Percentiles rank a stretch among this genome's conserved stretches.
Evolutionary conservation across 2,113 vertebrate species (phyloP).

Genomic region (Vanacampus margaritifer): DNA sequence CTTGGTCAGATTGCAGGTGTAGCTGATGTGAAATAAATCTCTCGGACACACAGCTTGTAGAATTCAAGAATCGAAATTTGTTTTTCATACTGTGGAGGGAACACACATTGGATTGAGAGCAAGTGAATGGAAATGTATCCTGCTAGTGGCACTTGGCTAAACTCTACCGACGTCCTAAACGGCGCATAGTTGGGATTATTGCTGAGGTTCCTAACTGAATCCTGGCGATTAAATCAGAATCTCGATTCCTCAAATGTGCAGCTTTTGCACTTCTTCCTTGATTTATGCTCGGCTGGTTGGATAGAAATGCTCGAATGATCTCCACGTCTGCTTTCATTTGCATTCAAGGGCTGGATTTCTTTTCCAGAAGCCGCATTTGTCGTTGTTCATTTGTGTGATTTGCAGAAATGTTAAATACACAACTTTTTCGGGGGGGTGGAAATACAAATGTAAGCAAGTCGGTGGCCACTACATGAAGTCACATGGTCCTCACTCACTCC

Average conservation of each 20-base stretch:
- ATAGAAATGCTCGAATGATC: neutral
- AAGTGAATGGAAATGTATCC: slow-evolving; percentile 1
- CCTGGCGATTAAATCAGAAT: neutral
- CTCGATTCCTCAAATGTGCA: slow-evolving; percentile 3
- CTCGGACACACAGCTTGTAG: neutral
- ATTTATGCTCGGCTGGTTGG: slow-evolving; percentile 1
- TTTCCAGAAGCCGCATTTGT: slow-evolving; percentile 10
- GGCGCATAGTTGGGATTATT: neutral
- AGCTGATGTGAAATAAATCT: neutral
- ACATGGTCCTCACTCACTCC: slow-evolving; percentile 4
- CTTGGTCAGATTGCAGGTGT: neutral
- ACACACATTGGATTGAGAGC: neutral
- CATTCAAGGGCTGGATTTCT: slow-evolving; percentile 1
- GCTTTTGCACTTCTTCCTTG: slow-evolving; percentile 1
- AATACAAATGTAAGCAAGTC: neutral
- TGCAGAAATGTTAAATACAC: neutral
- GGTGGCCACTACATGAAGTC: slow-evolving; percentile 19
- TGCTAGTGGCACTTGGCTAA: slow-evolving; percentile 1
- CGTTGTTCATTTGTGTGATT: slow-evolving; percentile 2
- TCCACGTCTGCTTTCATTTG: slow-evolving; percentile 6
- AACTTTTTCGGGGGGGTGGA: neutral
- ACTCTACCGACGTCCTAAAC: neutral
- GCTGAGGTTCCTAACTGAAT: slow-evolving; percentile 2
- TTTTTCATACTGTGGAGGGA: neutral
- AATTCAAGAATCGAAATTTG: neutral